phyloP scores from a whole-genome alignment of 2,888 invertebrate genomes.

The Notodonta ziczac region DNA sequence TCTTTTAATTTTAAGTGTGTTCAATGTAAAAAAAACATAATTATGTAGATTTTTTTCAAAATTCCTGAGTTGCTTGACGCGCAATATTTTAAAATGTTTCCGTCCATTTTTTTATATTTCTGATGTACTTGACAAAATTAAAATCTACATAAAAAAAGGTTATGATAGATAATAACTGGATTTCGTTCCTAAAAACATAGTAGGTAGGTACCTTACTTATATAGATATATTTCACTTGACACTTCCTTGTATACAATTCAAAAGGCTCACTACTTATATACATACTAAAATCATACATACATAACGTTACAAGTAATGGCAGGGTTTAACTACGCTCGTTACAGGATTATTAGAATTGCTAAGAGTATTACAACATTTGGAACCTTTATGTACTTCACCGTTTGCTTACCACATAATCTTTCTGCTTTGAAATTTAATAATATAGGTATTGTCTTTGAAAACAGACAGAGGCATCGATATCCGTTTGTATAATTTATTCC shows the following conservation, averaged over 20 bases:
- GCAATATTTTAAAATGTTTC: background rate
- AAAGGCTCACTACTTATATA: background rate
- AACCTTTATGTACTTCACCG: conserved; percentile 10
- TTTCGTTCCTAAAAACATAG: background rate
- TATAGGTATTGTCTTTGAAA: no score
- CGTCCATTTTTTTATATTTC: background rate
- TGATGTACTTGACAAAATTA: background rate
- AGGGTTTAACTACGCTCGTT: conserved; percentile 15
- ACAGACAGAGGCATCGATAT: no score
- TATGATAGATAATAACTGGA: background rate
- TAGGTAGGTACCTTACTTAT: background rate
- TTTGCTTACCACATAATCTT: no score
- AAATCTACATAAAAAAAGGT: background rate
- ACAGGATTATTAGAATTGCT: conserved; percentile 10
- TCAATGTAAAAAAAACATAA: no score
- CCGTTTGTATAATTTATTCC: no score
- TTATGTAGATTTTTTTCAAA: no score
- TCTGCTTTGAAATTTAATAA: no score
- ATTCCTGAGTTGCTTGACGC: conserved; percentile 9
- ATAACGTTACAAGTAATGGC: conserved; percentile 21
- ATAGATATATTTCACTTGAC: no score
- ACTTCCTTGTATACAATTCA: no score
- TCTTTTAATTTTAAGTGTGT: no score
- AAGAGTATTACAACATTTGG: conserved; percentile 16
- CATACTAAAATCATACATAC: conserved; percentile 9